Evolutionary conservation across 37 sponge, comb jelly and placozoan species (phyloP), one percentile per base, ranked within the genome.

Genomic region (Halisarca cf. caerulea): DNA sequence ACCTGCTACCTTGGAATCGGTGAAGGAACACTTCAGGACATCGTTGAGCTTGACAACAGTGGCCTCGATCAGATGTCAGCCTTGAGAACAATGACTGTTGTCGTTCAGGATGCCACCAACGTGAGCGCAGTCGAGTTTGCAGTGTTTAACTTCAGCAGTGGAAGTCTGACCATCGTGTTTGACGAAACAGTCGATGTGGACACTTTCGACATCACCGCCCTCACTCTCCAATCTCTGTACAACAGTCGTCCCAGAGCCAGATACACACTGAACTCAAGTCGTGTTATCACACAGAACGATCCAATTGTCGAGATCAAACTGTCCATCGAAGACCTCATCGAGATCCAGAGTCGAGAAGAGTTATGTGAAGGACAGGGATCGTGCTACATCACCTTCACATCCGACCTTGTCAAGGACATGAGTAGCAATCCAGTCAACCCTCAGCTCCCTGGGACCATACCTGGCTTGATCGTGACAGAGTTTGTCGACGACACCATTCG

Each of bases 171-270:
- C 34, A 61, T 96, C 51, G 28, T 75, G 1, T 96, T 96, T 80
- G 83, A 90, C 60, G 97, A 96, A 74, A 94, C 97, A 33, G 90
- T 96, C 24, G 89, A 85, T 60, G 71, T 84, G 4, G 9, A 33
- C 8, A 83, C 89, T 20, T 47, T 96, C 15, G 81, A 91, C 72
- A 17, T 85, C 11, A 77, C 80, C 27, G 79, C 83, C 20, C 83
- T 96, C 5, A 91, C 92, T n/a, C 82, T 96, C 3, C 94, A 92
- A 44, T 87, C 93, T 34, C 82, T 93, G 15, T 93, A 90, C 42
- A 42, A 60, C 23, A 72, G 38, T 38, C 35, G 83, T 25, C 93
- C 93, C 18, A 59, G 87, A 7, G 72, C 73, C 15, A 81, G 38
- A 33, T 95, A 92, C 86, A 92, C 93, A 0, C 88, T 95, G 2